Base-by-base conservation (phyloP, 2,888 invertebrate species). In the Patella caerulea region DNA sequence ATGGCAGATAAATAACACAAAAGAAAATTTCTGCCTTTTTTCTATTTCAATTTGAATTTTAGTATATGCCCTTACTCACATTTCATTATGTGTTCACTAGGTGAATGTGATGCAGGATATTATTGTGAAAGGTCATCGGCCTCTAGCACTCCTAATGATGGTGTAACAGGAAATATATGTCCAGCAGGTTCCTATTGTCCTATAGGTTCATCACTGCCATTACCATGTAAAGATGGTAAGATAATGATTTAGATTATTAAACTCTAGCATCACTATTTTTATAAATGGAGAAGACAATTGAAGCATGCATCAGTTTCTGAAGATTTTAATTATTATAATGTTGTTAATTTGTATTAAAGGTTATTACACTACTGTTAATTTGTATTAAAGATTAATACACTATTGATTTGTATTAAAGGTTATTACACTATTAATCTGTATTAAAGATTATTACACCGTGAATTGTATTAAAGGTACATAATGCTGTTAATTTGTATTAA, bases 171-270 rank as follows among this genome's bases (percentile, higher is more conserved):
- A 11, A 81, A 89, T 77, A 78, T 87, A 7, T 91, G 91, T 79
- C 89, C 89, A 0, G 11, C 56, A n/a, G 89, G 89, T 9, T 79
- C 82, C 59, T 89, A 86, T 83, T 89, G 89, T 78, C 88, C 88
- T 2, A 55, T 14, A 3, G 88, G 87, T 19, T 84, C 86, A 17
- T 74, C 81, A 15, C 79, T 79, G 12, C 89, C 90, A 24, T 69
- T 86, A 70, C 89, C 89, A 4, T 91, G 90, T 84, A 81, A 83
- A 52, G 90, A 90, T 82, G 91, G 90, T 88, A 80, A 76, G 45
- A 45, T 45, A 45, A 45, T 45, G 45, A 45, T 45, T 45, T 9
- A 45, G 45, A 45, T 45, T 45, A 45, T 45, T 45, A 45, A 45
- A 45, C 45, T 45, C 45, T 45, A 9, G 45, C 45, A 45, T 45